Conservation (phyloP, 1,140 invertebrate species). For the Euwallacea fornicatus region DNA sequence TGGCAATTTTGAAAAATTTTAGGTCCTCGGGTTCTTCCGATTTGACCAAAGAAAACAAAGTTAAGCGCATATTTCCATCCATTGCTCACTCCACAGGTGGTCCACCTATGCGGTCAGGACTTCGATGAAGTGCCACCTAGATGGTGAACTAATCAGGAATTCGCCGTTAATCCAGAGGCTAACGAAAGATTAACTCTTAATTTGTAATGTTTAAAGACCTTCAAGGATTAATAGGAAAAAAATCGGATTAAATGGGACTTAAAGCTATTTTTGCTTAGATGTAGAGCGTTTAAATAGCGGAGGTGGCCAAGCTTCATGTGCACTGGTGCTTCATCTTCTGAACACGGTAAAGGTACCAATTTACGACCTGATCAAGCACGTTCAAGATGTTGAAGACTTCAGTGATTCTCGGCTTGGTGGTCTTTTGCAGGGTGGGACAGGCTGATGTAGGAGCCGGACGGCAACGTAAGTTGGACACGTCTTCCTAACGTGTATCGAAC, state of each 20-base stretch:
- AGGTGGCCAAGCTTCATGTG: background rate
- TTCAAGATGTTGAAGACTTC: background rate
- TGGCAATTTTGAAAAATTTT: no score
- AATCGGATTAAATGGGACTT: background rate
- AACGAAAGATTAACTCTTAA: no score
- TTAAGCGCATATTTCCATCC: no score
- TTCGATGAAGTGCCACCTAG: no score
- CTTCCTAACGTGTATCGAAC: background rate
- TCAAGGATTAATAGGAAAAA: background rate
- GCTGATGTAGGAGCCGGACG: background rate
- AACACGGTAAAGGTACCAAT: slow-evolving; percentile 9
- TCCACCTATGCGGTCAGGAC: no score
- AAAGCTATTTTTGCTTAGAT: background rate
- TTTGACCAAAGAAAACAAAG: no score
- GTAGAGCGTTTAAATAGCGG: background rate
- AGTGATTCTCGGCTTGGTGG: background rate
- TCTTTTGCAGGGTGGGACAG: background rate
- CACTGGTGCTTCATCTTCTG: background rate
- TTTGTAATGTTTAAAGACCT: background rate
- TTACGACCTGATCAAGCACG: background rate
- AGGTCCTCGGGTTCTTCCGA: no score
- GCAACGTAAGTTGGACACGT: background rate
- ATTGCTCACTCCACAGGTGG: no score
- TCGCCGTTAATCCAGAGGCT: no score
- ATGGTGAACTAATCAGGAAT: no score